Evolutionary conservation across 2,797 vertebrate species (phyloP).

Genomic region (Squalus acanthias): DNA sequence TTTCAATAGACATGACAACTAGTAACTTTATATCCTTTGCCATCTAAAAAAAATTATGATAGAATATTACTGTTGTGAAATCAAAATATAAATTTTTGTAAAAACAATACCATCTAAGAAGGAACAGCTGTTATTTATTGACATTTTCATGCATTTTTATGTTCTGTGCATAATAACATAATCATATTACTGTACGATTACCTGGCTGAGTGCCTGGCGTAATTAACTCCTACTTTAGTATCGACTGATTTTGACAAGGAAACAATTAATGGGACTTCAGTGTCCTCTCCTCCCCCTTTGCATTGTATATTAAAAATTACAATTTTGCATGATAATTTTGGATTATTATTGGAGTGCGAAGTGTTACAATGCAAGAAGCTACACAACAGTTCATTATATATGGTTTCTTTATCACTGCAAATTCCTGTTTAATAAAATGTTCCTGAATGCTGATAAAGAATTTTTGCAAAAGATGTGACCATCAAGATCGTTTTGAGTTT

Average conservation of each 20-base stretch:
- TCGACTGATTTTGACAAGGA: conserved; percentile 8
- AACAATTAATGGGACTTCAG: neutral
- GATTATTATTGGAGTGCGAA: neutral
- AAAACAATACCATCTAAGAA: neutral
- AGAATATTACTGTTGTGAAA: neutral
- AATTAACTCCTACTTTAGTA: conserved; percentile 43
- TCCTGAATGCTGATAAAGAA: neutral
- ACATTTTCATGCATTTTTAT: conserved; percentile 1
- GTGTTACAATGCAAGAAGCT: neutral
- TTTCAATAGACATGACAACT: neutral
- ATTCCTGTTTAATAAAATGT: neutral
- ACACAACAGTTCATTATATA: neutral
- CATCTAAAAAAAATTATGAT: neutral
- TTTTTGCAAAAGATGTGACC: neutral
- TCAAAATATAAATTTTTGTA: neutral
- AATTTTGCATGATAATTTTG: neutral
- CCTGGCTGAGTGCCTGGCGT: conserved; percentile 45
- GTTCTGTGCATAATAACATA: conserved; percentile 37
- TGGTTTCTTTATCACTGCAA: neutral
- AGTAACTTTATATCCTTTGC: neutral
- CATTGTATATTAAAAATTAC: neutral
- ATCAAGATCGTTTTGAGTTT: neutral
- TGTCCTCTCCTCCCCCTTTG: neutral
- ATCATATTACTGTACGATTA: conserved; percentile 44
- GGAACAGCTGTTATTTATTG: conserved; percentile 10